Evolutionary conservation across 2,113 vertebrate genomes (phyloP), one percentile per base, ranked within the genome.

Genomic region (Sinocyclocheilus rhinocerous): DNA sequence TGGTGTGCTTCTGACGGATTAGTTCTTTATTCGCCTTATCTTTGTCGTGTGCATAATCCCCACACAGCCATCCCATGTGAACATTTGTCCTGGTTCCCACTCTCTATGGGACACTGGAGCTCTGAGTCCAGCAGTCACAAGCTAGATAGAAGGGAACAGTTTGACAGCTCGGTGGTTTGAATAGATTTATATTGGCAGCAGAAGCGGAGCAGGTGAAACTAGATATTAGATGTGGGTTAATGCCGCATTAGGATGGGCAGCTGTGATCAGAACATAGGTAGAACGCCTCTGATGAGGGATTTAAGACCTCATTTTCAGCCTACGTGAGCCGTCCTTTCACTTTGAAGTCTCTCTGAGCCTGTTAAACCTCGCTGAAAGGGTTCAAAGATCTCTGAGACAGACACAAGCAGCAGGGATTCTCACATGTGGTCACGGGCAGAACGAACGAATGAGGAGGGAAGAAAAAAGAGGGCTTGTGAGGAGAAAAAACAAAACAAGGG

Each of bases 31-130:
- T 82, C 52, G n/a, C 57, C 79, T 81, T 78, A 84, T 85, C 67
- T 83, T 80, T 76, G 78, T 81, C 77, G 11, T 78, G 50, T 9
- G 57, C 72, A 88, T 85, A 89, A 91, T 89, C 87, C 84, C 39
- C 59, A 67, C 33, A 57, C 22, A 48, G 59, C 67, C 59, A 36
- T 69, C 63, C 50, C 57, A 5, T 84, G 76, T 39, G 39, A 59
- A 67, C 39, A 36, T 48, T 80, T 42, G 78, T 50, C 76, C 33
- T 87, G 83, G 72, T 81, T 61, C 50, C 42, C 9, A 24, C 83
- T 65, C 76, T 59, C 82, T 55, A n/a, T 24, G 57, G 82, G 82
- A 75, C 55, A n/a, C 24, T 7, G 29, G 9, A 36, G 67, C 48
- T 61, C 48, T 10, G 20, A 36, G 76, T 57, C 55, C 61, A 63